These are phyloP conservation scores for Rhodinocichla rosea DNA, from an alignment of 2,113 vertebrate species.

Conservation along the genomic window DNA sequence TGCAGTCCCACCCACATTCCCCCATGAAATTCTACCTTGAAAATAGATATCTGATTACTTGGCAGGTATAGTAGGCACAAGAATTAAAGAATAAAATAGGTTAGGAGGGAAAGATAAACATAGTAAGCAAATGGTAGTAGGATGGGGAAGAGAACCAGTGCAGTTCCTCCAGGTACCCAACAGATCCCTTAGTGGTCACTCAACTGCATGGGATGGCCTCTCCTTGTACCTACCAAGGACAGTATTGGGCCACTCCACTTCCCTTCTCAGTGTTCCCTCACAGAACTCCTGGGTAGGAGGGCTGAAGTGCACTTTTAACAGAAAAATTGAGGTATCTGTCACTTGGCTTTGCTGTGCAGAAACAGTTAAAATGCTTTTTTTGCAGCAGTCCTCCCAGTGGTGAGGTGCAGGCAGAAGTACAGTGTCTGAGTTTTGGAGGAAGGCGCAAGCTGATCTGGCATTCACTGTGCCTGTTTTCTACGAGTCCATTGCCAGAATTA, in stretches of 20 bases:
- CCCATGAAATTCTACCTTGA: not conserved
- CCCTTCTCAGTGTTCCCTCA: not conserved
- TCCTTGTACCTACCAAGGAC: not conserved
- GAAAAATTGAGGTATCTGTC: not conserved
- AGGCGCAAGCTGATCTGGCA: not conserved
- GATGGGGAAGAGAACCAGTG: not conserved
- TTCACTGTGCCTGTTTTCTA: not conserved
- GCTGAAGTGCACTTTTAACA: not conserved
- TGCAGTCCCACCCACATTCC: not conserved
- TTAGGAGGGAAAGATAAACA: not conserved
- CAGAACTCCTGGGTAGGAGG: not conserved
- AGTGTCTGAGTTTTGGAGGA: not conserved
- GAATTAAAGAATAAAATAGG: not conserved
- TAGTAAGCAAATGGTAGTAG: not conserved
- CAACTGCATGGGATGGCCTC: not conserved
- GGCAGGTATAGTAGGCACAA: not conserved
- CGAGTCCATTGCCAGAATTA: not conserved
- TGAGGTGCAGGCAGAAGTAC: not conserved
- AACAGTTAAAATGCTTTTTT: not conserved
- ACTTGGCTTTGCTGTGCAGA: not conserved
- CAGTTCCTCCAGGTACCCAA: not conserved
- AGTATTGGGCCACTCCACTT: not conserved
- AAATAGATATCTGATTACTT: not conserved
- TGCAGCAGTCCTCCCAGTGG: not conserved
- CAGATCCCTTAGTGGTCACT: not conserved